phyloP scores from a whole-genome alignment of 2,113 vertebrate genomes.

The Herpetotheres cachinnans region DNA sequence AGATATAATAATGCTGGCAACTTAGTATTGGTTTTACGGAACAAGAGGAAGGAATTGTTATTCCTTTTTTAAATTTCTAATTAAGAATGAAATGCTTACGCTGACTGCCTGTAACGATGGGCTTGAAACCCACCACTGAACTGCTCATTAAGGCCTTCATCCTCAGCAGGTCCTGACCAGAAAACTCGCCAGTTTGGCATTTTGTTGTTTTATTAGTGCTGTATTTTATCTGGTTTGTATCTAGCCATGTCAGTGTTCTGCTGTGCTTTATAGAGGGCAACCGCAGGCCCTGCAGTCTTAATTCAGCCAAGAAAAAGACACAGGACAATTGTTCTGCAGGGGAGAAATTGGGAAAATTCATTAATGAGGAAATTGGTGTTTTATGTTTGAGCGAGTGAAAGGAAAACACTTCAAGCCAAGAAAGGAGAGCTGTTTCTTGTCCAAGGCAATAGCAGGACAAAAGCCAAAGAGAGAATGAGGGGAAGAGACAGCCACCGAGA shows the following conservation, averaged over 20 bases:
- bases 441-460: neutral
- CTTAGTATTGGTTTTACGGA: neutral
- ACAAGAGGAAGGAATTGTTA: neutral
- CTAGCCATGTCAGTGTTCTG: neutral
- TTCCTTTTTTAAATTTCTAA: neutral
- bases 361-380: neutral
- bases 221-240: neutral
- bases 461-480: neutral
- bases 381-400: neutral
- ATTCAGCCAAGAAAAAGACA: neutral
- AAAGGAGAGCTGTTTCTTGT: neutral
- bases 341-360: neutral
- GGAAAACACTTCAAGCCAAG: neutral
- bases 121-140: neutral
- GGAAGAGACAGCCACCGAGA: neutral
- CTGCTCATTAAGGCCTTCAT: neutral
- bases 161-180: neutral
- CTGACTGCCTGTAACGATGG: rapidly evolving
- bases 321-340: neutral
- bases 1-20: neutral
- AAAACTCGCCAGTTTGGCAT: neutral
- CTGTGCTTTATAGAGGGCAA: neutral
- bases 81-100: neutral
- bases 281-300: neutral
- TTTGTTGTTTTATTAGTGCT: neutral